A percentile compares a stretch with the other conserved stretches of the same genome.
These are phyloP conservation scores for Meiosimyza platycephala DNA, from an alignment of 2,888 invertebrate genomes.

Conservation along the genomic window DNA sequence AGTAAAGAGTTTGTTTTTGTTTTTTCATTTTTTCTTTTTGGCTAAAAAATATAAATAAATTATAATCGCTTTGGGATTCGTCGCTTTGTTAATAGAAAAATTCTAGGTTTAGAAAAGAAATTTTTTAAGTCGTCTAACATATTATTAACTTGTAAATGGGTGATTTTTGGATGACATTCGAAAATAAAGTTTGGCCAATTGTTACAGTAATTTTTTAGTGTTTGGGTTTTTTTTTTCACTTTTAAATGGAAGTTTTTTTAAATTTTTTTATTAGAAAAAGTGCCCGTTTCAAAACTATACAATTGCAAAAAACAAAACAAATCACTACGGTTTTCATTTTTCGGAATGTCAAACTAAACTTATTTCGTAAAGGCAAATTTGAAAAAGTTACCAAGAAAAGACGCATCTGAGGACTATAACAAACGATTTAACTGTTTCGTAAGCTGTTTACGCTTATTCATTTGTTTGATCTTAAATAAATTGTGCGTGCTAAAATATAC, in stretches of 20 bases:
- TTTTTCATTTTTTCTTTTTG: not conserved
- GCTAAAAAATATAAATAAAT: not conserved
- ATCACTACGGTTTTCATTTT: slow-evolving; percentile 34
- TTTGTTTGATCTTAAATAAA: too few species aligned
- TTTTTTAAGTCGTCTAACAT: too few species aligned
- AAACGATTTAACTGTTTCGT: not conserved
- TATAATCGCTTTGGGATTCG: too few species aligned
- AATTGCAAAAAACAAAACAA: not conserved
- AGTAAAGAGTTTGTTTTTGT: not conserved
- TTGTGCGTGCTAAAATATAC: too few species aligned
- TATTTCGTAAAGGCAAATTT: slow-evolving; percentile 20
- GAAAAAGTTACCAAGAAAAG: slow-evolving; percentile 22
- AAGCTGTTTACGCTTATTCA: too few species aligned
- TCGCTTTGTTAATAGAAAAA: too few species aligned
- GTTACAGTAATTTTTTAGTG: slow-evolving; percentile 1
- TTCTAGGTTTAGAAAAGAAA: too few species aligned
- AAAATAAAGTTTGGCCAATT: slow-evolving; percentile 19
- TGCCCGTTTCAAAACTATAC: too few species aligned
- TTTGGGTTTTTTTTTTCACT: not conserved
- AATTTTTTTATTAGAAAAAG: not conserved
- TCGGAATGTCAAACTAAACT: slow-evolving; percentile 40
- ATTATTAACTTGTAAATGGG: not conserved
- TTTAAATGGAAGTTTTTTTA: not conserved
- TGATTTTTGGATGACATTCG: slow-evolving; percentile 11
- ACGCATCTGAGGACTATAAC: not conserved